A percentile compares a stretch with the other conserved stretches of the same genome.
Evolutionary conservation across 2,797 vertebrate genomes (phyloP).

Genomic region (Psittacula echo): DNA sequence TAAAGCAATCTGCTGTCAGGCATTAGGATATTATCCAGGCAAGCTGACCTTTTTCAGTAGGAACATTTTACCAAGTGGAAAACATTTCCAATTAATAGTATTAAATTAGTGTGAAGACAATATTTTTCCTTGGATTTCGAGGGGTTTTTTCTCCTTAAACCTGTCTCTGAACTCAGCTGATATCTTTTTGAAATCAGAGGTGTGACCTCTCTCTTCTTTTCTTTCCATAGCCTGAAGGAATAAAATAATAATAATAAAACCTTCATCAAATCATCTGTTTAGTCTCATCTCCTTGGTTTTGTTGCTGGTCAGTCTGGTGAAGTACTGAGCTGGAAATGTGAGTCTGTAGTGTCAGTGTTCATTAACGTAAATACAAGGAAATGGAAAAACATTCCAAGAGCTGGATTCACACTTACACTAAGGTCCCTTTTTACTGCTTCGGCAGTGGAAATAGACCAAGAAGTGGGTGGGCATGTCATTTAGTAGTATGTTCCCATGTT

Average conservation of each 20-base stretch:
- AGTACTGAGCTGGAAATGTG: conserved; percentile 57
- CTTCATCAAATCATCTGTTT: conserved; percentile 50
- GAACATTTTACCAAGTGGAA: conserved; percentile 53
- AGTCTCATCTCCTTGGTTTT: conserved; percentile 72
- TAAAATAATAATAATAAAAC: conserved; percentile 16
- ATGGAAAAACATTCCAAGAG: conserved; percentile 65
- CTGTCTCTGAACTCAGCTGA: not conserved
- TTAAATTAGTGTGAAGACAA: conserved; percentile 21
- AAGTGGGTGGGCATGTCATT: conserved; percentile 61
- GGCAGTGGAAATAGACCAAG: conserved; percentile 34
- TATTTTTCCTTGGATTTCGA: conserved; percentile 12
- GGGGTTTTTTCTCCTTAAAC: not conserved
- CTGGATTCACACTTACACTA: conserved; percentile 52
- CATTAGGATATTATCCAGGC: not conserved
- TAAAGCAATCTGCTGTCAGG: conserved; percentile 9
- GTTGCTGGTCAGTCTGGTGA: conserved; percentile 63
- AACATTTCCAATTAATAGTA: conserved; percentile 17
- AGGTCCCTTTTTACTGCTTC: conserved; percentile 64
- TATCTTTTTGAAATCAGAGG: conserved; percentile 26
- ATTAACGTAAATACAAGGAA: conserved; percentile 50
- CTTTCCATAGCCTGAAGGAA: conserved; percentile 12
- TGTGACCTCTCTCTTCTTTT: not conserved
- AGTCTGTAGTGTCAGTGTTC: conserved; percentile 54
- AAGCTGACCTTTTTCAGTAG: conserved; percentile 43
- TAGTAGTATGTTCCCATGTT: conserved; percentile 45